Evolutionary conservation across 2,888 invertebrate species (phyloP).

Genomic region (Xestia xanthographa): DNA sequence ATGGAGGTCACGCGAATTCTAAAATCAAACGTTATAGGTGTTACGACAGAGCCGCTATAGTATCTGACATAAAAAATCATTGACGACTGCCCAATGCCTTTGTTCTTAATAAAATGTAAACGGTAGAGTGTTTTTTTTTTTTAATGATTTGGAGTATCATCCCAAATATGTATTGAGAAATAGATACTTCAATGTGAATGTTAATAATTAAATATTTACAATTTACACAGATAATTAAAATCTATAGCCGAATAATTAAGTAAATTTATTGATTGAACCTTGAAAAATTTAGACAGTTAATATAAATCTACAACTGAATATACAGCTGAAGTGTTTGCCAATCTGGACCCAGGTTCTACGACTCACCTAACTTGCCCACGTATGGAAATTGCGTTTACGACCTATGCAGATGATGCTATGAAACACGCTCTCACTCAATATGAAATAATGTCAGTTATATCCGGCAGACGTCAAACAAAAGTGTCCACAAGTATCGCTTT

Average conservation of each 20-base stretch:
- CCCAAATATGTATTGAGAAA: not conserved
- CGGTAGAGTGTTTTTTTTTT: not conserved
- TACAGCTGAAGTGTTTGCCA: not conserved
- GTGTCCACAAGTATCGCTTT: conserved; percentile 21
- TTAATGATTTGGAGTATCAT: not conserved
- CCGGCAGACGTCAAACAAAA: conserved; percentile 16
- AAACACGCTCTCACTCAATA: conserved; percentile 1
- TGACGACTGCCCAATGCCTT: not conserved
- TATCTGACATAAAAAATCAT: conserved; percentile 8
- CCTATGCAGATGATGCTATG: not conserved
- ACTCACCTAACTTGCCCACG: not conserved
- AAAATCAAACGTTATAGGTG: conserved; percentile 17
- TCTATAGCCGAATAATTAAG: not conserved
- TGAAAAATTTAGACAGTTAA: not conserved
- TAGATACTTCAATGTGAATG: not conserved
- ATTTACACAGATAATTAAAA: not conserved
- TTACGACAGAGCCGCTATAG: conserved; percentile 31
- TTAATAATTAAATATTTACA: not conserved
- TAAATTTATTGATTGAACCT: not conserved
- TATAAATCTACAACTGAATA: not conserved
- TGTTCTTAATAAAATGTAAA: conserved; percentile 12
- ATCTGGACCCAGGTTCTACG: not conserved
- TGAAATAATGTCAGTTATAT: not conserved
- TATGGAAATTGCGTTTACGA: not conserved
- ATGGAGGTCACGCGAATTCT: conserved; percentile 47